Evolutionary conservation across 2,797 vertebrate genomes (phyloP), one percentile per base, ranked within the genome.

Genomic region (Anguilla marmorata): DNA sequence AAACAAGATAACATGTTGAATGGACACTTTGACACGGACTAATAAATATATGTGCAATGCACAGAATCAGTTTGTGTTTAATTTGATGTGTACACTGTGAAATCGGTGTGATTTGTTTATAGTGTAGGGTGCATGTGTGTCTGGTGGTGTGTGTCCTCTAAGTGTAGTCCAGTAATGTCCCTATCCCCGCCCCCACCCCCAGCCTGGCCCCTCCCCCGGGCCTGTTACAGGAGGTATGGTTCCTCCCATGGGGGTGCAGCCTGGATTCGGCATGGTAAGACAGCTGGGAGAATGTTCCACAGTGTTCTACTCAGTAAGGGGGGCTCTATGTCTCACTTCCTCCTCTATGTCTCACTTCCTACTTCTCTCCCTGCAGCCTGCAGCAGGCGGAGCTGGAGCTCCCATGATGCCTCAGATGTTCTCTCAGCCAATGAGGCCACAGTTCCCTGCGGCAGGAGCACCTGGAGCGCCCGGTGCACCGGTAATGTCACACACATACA

Each of bases 231-330:
- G 87, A 85, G 58, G 69, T 48, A 82, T 85, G 87, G 94, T 92
- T 91, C 94, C 94, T 94, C 89, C 92, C 94, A 95, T 96, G 95
- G 97, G 98, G 96, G 93, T 92, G 92, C 93, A 97, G 89, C 96
- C 97, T 90, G 95, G 94, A 58, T 98, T 97, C 96, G 94, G 96
- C 93, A 98, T 99, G 96, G 98, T 99, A 96, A 99, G 98, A 96
- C 12, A 86, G 79, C 84, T 69, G 50, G 48, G 74, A 76, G 45
- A 69, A 79, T 52, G 37, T 45, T 66, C 41, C 58, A 63, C 52
- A 80, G 21, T 58, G 45, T 27, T 82, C 58, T 27, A 16, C n/a
- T 19, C 41, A 85, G 54, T 92, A 84, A 93, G 24, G 94, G 76
- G 88, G 33, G 27, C 50, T 37, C 21, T 87, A 79, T 86, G 74